Conservation (phyloP, 2,113 vertebrate genomes). For the Nibea albiflora region DNA sequence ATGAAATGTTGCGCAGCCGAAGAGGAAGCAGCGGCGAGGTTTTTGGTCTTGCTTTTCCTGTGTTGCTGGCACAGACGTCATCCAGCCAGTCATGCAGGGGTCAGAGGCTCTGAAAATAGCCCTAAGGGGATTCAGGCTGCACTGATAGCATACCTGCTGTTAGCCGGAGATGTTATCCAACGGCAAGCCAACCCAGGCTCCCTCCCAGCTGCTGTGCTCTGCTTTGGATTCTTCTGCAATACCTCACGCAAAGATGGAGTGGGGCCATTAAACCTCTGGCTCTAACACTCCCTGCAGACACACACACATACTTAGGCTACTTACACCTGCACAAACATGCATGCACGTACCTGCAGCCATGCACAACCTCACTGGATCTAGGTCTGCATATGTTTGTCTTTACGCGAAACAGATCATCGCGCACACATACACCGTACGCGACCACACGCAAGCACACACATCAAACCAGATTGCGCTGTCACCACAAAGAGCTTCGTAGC, state of each 20-base stretch:
- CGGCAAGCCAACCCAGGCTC: constrained; percentile 43
- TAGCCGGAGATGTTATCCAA: constrained; percentile 67
- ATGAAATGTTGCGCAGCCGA: constrained; percentile 34
- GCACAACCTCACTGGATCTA: neutral
- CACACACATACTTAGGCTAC: constrained; percentile 18
- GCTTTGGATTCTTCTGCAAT: constrained; percentile 67
- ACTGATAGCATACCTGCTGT: constrained; percentile 70
- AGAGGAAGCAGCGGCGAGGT: constrained; percentile 30
- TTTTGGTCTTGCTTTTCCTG: constrained; percentile 45
- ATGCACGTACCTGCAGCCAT: constrained; percentile 36
- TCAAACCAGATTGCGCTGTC: constrained; percentile 62
- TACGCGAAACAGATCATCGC: constrained; percentile 23
- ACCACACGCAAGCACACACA: constrained; percentile 34
- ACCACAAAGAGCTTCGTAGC: constrained; percentile 51
- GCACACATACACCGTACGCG: constrained; percentile 1
- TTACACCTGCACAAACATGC: constrained; percentile 47
- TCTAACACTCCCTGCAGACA: constrained; percentile 66
- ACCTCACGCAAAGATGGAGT: constrained; percentile 76
- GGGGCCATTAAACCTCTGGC: constrained; percentile 72
- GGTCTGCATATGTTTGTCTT: constrained; percentile 48
- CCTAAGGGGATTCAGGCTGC: constrained; percentile 57
- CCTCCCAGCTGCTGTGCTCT: constrained; percentile 55
- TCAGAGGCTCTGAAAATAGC: constrained; percentile 72
- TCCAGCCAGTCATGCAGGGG: constrained; percentile 58
- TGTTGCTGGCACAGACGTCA: constrained; percentile 55